Percentiles rank a stretch among this genome's conserved stretches.
phyloP scores from a whole-genome alignment of 2,888 invertebrate genomes.

The Patella depressa region DNA sequence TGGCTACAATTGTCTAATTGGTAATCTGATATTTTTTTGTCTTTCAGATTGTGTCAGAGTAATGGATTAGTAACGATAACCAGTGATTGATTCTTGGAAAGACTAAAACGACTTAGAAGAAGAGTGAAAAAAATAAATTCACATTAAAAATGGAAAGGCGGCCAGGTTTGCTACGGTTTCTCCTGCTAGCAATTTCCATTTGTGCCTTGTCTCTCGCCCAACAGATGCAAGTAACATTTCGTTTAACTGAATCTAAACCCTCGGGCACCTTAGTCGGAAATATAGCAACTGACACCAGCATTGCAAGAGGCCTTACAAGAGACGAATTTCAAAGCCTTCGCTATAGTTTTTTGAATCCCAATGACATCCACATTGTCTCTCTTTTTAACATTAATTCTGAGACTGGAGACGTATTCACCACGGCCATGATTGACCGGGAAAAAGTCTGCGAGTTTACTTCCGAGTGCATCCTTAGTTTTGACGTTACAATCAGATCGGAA shows the following conservation, averaged over 20 bases:
- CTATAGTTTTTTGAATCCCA: slow-evolving; percentile 37
- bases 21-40: slow-evolving; percentile 8
- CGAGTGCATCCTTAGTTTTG: slow-evolving; percentile 44
- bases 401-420: slow-evolving; percentile 46
- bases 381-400: slow-evolving; percentile 43
- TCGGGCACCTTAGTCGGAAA: slow-evolving; percentile 47
- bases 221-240: slow-evolving; percentile 26
- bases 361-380: slow-evolving; percentile 32
- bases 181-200: not conserved
- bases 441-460: slow-evolving; percentile 41
- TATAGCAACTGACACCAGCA: slow-evolving; percentile 39
- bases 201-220: slow-evolving; percentile 16
- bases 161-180: not conserved
- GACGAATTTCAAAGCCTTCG: slow-evolving; percentile 29
- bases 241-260: slow-evolving; percentile 44
- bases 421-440: slow-evolving; percentile 50
- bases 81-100: not conserved
- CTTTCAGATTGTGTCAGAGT: not conserved
- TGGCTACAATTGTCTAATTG: not conserved
- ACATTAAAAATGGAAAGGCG: slow-evolving; percentile 3
- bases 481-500: slow-evolving; percentile 40
- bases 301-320: slow-evolving; percentile 32
- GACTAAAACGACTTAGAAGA: not conserved
- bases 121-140: not conserved
- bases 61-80: not conserved